Conservation (phyloP, 2,797 vertebrate species). For the Gymnothorax reevesii region DNA sequence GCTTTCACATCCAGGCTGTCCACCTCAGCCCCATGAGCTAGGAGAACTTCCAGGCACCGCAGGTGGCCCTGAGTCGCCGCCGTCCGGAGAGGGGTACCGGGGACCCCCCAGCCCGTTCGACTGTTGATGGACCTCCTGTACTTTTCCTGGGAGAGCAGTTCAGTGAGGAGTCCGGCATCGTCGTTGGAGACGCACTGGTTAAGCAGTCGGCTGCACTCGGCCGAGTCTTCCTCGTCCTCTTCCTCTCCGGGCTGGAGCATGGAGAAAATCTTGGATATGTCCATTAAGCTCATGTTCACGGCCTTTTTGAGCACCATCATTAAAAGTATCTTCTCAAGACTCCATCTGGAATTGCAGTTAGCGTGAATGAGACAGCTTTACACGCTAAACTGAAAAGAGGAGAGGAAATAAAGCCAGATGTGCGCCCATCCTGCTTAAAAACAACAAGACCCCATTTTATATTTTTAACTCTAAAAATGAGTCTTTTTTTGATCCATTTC, state of each 20-base stretch:
- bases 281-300: slow-evolving; percentile 86
- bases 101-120: slow-evolving; percentile 86
- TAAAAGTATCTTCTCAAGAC: slow-evolving; percentile 51
- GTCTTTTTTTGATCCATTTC: neutral
- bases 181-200: slow-evolving; percentile 77
- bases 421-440: neutral
- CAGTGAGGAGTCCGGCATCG: slow-evolving; percentile 69
- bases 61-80: slow-evolving; percentile 79
- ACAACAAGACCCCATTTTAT: neutral
- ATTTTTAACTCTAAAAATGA: neutral
- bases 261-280: slow-evolving; percentile 80
- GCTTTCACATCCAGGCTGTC: slow-evolving; percentile 90
- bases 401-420: neutral
- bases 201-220: slow-evolving; percentile 75
- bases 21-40: slow-evolving; percentile 83
- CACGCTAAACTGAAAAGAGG: neutral
- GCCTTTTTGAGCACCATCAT: slow-evolving; percentile 60
- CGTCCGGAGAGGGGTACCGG: slow-evolving; percentile 83
- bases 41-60: slow-evolving; percentile 79
- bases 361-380: neutral
- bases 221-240: slow-evolving; percentile 58
- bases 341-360: slow-evolving; percentile 60
- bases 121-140: slow-evolving; percentile 84
- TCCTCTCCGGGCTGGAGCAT: slow-evolving; percentile 80
- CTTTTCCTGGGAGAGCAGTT: slow-evolving; percentile 80